Evolutionary conservation across 2,888 invertebrate species (phyloP), one percentile per base, ranked within the genome.

Genomic region (Meiosimyza platycephala): DNA sequence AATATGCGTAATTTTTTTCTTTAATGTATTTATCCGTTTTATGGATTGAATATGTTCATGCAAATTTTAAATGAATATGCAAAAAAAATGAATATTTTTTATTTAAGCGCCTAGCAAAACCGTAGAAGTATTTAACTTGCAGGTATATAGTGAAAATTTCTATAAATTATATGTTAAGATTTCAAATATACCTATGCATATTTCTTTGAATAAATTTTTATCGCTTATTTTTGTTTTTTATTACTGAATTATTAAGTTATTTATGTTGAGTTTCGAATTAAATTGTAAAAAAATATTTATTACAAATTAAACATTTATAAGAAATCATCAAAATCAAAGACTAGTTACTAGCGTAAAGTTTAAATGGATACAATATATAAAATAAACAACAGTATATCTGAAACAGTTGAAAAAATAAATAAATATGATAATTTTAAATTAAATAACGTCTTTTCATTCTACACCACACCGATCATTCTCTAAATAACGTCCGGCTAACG

Each of bases 251-350:
- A 16, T 67, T 47, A 67, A 67, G 55, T 57, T 67, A 48, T 57
- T 57, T 67, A 48, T 57, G 67, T 57, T 18, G 64, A 64, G 33
- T 50, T 50, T 59, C 18, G 1, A 67, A 48, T 12, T 12, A 67
- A 54, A 62, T 47, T 11, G 40, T 40, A 40, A n/a, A 47, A 67
- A 57, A 67, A 22, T 6, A n/a, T 62, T 54, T 55, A 66, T 40
- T 48, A 67, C 48, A 48, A n/a, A 51, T 28, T 47, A 52, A 71
- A 48, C 18, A 60, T 28, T 28, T 50, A 50, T 33, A 57, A 48
- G 33, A 50, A 60, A 75, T 60, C 60, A 67, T 67, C 51, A 71
- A 69, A 71, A 73, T 73, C 75, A 75, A 75, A 75, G 75, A 75
- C 75, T 75, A 75, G 74, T 69, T 71, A 72, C 51, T 75, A 67